phyloP scores from a whole-genome alignment of 2,888 invertebrate species.

The Drosophila affinis region DNA sequence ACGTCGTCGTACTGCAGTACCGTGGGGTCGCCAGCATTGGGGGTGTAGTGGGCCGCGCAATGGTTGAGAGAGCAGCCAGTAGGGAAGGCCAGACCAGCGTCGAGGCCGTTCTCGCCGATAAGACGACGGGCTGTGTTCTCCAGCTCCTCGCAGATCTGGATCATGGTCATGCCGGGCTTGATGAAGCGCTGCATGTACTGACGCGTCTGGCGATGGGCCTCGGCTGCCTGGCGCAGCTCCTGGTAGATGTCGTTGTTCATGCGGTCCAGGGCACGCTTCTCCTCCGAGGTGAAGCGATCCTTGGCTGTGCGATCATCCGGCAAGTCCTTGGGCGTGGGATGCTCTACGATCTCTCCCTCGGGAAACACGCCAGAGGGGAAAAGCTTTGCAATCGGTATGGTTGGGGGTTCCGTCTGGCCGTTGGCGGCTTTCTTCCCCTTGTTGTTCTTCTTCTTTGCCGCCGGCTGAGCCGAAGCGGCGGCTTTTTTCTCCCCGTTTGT shows the following conservation, averaged over 20 bases:
- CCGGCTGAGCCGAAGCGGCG: slow-evolving; percentile 56
- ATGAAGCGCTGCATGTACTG: slow-evolving; percentile 93
- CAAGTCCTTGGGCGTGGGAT: slow-evolving; percentile 86
- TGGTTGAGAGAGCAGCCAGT: slow-evolving; percentile 99
- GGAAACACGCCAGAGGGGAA: slow-evolving; percentile 94
- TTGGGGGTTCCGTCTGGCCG: slow-evolving; percentile 91
- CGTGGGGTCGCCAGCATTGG: slow-evolving; percentile 98
- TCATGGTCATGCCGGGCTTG: slow-evolving; percentile 99
- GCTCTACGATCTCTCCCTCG: slow-evolving; percentile 94
- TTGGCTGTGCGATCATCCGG: slow-evolving; percentile 93
- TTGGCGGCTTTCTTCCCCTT: slow-evolving; percentile 85
- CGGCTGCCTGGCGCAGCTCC: slow-evolving; percentile 95
- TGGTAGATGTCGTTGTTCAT: slow-evolving; percentile 96
- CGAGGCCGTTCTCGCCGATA: slow-evolving; percentile 97
- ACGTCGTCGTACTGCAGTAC: slow-evolving; percentile 98
- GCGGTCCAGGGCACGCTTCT: slow-evolving; percentile 94
- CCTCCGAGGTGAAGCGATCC: slow-evolving; percentile 92
- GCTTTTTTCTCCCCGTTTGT: slow-evolving; percentile 81
- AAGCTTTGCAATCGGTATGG: slow-evolving; percentile 93
- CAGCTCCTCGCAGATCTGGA: slow-evolving; percentile 98
- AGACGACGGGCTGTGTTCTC: slow-evolving; percentile 95
- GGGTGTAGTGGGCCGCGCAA: slow-evolving; percentile 99
- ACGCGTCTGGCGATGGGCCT: slow-evolving; percentile 96
- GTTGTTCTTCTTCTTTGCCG: slow-evolving; percentile 84
- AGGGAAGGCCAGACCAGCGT: slow-evolving; percentile 97